Percentiles rank a stretch among this genome's conserved stretches.
Conservation (phyloP, 64 coral and sea anemone genomes). For the Orbicella faveolata region DNA sequence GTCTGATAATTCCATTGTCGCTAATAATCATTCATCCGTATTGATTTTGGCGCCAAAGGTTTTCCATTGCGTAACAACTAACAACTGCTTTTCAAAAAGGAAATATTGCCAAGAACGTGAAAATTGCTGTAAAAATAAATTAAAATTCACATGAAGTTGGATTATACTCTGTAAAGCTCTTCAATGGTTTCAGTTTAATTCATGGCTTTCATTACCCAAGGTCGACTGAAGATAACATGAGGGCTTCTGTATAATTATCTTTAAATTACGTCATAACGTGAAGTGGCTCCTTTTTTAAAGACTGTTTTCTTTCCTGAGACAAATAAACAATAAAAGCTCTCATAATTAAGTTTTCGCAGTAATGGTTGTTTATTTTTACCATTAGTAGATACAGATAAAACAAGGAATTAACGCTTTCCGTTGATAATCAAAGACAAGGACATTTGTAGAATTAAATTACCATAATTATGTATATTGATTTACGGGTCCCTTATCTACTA, state of each 20-base stretch:
- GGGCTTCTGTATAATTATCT: neutral
- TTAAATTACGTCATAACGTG: neutral
- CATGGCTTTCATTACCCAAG: neutral
- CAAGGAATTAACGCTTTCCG: neutral
- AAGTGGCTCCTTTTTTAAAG: slow-evolving; percentile 1
- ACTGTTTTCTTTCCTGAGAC: neutral
- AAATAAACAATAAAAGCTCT: neutral
- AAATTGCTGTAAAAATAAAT: neutral
- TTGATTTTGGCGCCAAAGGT: neutral
- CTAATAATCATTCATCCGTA: neutral
- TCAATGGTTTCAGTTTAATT: neutral
- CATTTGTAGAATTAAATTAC: neutral
- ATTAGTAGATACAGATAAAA: neutral
- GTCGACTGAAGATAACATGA: neutral
- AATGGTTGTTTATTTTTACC: slow-evolving; percentile 3
- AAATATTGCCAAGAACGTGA: neutral
- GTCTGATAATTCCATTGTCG: slow-evolving; percentile 20
- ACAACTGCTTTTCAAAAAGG: neutral
- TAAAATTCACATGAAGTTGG: neutral
- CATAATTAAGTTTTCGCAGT: neutral
- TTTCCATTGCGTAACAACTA: neutral
- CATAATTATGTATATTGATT: neutral
- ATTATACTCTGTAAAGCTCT: neutral
- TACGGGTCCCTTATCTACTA: neutral
- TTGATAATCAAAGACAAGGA: neutral